These are phyloP conservation scores for Vanacampus margaritifer DNA, from an alignment of 2,113 vertebrate species.

Conservation along the genomic window DNA sequence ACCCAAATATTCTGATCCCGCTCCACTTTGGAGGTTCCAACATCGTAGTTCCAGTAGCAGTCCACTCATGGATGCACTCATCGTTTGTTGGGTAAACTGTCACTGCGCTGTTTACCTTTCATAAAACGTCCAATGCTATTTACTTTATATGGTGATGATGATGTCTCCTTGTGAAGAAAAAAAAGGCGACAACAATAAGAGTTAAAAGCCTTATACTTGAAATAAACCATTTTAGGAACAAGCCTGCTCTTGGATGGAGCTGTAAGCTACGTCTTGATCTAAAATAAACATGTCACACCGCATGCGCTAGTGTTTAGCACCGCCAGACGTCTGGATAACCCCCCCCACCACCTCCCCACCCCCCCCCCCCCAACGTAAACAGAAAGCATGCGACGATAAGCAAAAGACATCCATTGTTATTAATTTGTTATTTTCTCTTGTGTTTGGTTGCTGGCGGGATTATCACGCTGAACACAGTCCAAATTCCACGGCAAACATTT, in stretches of 20 bases:
- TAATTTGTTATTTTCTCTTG: conserved; percentile 67
- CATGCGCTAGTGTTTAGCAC: conserved; percentile 30
- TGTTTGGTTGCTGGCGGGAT: conserved; percentile 65
- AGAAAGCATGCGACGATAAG: conserved; percentile 62
- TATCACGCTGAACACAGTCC: conserved; percentile 71
- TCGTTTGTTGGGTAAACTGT: conserved; percentile 55
- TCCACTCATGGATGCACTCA: not conserved
- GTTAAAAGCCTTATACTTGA: not conserved
- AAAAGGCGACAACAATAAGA: not conserved
- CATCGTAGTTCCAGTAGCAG: not conserved
- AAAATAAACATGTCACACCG: conserved; percentile 50
- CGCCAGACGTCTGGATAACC: conserved; percentile 31
- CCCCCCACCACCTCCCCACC: not conserved
- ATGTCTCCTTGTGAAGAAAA: not conserved
- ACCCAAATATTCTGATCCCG: not conserved
- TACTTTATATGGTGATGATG: not conserved
- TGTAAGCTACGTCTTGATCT: conserved; percentile 21
- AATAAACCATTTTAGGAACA: conserved; percentile 12
- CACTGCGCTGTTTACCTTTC: conserved; percentile 72
- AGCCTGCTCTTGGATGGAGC: conserved; percentile 29
- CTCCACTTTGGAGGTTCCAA: not conserved
- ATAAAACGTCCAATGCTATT: conserved; percentile 60
- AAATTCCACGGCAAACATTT: conserved; percentile 78
- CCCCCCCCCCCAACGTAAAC: conserved; percentile 46
- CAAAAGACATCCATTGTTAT: conserved; percentile 59